phyloP scores from a whole-genome alignment of 2,888 invertebrate genomes.

The Aphodius granarius region DNA sequence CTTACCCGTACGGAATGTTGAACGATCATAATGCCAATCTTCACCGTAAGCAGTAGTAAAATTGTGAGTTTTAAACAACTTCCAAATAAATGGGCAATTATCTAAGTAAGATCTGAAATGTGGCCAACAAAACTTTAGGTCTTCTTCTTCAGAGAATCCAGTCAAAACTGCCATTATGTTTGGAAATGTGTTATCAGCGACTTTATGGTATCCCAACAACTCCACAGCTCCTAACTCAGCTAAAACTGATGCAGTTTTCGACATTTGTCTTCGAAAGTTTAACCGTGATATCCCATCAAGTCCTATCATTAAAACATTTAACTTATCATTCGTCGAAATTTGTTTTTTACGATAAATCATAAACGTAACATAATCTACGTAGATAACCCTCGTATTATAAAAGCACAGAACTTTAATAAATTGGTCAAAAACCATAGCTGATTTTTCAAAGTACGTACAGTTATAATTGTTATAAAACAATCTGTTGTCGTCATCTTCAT shows the following conservation, averaged over 20 bases:
- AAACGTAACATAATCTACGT: conserved; percentile 70
- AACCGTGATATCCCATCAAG: conserved; percentile 84
- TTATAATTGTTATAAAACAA: conserved; percentile 53
- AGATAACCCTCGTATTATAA: conserved; percentile 56
- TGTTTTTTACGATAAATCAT: conserved; percentile 62
- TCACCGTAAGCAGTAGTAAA: conserved; percentile 82
- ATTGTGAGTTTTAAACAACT: conserved; percentile 70
- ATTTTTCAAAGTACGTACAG: conserved; percentile 57
- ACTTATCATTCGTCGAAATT: conserved; percentile 32
- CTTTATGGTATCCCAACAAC: conserved; percentile 88
- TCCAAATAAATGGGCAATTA: conserved; percentile 83
- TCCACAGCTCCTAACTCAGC: conserved; percentile 68
- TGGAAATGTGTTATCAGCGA: conserved; percentile 93
- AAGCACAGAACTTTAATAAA: conserved; percentile 70
- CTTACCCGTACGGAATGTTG: conserved; percentile 77
- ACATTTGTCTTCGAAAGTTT: conserved; percentile 84
- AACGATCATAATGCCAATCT: conserved; percentile 70
- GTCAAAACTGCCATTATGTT: conserved; percentile 82
- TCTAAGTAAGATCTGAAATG: conserved; percentile 62
- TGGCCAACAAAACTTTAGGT: conserved; percentile 67
- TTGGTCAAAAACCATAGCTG: conserved; percentile 58
- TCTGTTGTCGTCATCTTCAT: conserved; percentile 57
- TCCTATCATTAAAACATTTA: conserved; percentile 80
- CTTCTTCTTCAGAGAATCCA: conserved; percentile 68
- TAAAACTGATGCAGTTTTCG: conserved; percentile 66